Conservation (phyloP, 2,888 invertebrate genomes). For the Nomada goodeniana region DNA sequence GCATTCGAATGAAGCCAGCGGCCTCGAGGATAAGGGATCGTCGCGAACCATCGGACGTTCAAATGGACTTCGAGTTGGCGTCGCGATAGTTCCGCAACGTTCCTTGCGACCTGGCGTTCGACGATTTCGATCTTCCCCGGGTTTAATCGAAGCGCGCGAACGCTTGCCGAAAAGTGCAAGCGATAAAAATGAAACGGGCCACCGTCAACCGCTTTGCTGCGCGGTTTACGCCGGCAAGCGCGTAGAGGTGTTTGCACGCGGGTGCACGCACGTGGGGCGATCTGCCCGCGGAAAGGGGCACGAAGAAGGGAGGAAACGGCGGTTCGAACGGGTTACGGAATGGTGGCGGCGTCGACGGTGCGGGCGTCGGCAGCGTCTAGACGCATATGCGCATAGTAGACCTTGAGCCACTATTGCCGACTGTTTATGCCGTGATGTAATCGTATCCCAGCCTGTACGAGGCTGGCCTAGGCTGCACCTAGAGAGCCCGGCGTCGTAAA, state of each 20-base stretch:
- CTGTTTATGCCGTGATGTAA: constrained; percentile 79
- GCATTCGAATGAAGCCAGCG: constrained; percentile 38
- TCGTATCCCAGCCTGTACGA: constrained; percentile 72
- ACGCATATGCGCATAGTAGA: constrained; percentile 68
- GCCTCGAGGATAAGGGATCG: constrained; percentile 45
- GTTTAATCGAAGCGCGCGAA: neutral
- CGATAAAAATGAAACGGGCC: neutral
- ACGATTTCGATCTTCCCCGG: neutral
- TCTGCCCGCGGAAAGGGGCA: constrained; percentile 17
- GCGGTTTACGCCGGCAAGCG: too few species aligned
- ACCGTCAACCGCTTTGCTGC: too few species aligned
- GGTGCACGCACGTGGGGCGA: neutral
- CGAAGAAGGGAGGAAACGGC: constrained; percentile 38
- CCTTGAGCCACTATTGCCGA: constrained; percentile 80
- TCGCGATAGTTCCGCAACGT: neutral
- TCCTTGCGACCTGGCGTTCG: neutral
- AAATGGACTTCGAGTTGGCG: constrained; percentile 16
- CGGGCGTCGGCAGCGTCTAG: constrained; percentile 40
- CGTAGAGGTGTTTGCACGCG: neutral
- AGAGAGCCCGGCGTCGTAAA: constrained; percentile 69
- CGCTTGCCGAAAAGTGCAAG: neutral
- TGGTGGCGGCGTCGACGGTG: constrained; percentile 45
- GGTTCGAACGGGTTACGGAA: constrained; percentile 44
- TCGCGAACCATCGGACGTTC: constrained; percentile 25
- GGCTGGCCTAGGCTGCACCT: constrained; percentile 66